Percentiles rank a stretch among this genome's conserved stretches.
Conservation (phyloP, 2,888 invertebrate species). For the Mesorhabditis belari region DNA sequence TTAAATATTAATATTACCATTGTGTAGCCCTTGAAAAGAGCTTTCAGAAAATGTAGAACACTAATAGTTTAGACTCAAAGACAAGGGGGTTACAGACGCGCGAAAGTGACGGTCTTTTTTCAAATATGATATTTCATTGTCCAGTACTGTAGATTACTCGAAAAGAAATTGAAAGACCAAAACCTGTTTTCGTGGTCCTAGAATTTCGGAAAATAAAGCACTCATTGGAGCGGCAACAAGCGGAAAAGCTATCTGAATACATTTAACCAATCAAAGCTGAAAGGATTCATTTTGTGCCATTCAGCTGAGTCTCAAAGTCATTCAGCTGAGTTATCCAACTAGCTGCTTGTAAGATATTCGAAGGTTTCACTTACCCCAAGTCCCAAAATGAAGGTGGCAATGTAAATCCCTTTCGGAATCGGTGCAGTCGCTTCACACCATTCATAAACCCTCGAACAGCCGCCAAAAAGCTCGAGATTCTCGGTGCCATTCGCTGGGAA, state of each 20-base stretch:
- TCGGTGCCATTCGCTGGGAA: not conserved
- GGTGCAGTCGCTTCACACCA: not conserved
- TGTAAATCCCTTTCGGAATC: not conserved
- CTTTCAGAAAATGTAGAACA: no score
- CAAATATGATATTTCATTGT: no score
- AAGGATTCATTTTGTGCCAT: no score
- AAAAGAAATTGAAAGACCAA: not conserved
- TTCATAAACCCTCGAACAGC: not conserved
- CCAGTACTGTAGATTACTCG: no score
- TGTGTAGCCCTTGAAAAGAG: no score
- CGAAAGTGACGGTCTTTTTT: no score
- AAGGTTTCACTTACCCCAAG: not conserved
- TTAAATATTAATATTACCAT: no score
- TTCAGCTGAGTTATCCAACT: no score
- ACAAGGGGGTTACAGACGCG: not conserved
- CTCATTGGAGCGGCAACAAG: not conserved
- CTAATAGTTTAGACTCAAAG: no score
- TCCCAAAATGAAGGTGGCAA: not conserved
- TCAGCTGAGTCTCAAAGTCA: no score
- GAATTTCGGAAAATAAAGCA: not conserved
- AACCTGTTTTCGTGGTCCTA: not conserved
- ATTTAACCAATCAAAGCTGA: no score
- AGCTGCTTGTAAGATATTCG: not conserved
- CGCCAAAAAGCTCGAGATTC: not conserved
- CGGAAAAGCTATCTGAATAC: no score